phyloP scores from a whole-genome alignment of 2,888 invertebrate species.

The Metacarcinus magister region DNA sequence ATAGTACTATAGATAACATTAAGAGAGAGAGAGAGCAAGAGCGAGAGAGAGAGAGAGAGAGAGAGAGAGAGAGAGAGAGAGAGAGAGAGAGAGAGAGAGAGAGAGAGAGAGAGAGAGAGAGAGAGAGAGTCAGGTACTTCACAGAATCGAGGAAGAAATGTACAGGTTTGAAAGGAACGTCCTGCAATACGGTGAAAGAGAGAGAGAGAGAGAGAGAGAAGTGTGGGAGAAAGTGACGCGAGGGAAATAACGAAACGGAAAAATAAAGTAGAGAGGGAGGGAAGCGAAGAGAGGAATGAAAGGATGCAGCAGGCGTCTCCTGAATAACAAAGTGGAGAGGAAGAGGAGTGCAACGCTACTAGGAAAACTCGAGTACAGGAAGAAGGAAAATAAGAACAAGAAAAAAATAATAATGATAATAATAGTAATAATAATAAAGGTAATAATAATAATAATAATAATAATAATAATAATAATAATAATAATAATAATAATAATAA shows the following conservation, averaged over 20 bases:
- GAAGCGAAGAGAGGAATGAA: constrained; percentile 11
- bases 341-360: neutral
- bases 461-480: neutral
- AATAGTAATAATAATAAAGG: neutral
- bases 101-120: constrained; percentile 69
- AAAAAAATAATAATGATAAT: neutral
- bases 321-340: constrained; percentile 47
- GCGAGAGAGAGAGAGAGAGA: neutral
- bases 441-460: neutral
- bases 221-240: neutral
- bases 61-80: constrained; percentile 61
- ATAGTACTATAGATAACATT: neutral
- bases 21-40: neutral
- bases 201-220: constrained; percentile 51
- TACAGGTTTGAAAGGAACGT: neutral
- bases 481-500: no score
- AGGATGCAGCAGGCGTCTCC: neutral
- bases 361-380: neutral
- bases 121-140: constrained; percentile 6
- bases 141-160: constrained; percentile 27
- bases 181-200: no score
- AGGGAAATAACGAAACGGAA: constrained; percentile 5
- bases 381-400: neutral
- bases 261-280: constrained; percentile 44
- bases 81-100: constrained; percentile 68